A percentile compares a stretch with the other conserved stretches of the same genome.
Evolutionary conservation across 2,113 vertebrate species (phyloP).

Genomic region (Lasiurus borealis): DNA sequence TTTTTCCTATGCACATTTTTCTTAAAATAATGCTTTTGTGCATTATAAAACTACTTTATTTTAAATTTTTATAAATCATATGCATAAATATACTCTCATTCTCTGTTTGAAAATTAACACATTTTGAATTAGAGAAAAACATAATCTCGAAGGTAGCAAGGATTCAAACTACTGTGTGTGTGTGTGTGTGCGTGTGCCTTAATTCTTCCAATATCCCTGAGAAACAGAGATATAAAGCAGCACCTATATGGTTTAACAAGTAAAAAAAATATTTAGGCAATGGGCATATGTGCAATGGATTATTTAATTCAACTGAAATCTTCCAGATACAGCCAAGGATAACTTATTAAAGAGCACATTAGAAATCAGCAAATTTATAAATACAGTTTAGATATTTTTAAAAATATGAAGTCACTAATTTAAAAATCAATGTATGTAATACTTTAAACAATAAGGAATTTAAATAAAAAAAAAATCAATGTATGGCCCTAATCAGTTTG

Average conservation of each 20-base stretch:
- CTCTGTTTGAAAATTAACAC: neutral
- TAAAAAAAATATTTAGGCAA: neutral
- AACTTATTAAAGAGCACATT: neutral
- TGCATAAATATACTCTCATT: neutral
- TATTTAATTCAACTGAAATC: slow-evolving; percentile 12
- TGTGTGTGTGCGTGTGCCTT: neutral
- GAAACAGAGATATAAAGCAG: neutral
- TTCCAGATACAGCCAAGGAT: neutral
- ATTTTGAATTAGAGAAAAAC: slow-evolving; percentile 37
- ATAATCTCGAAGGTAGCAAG: neutral
- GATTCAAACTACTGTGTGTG: neutral
- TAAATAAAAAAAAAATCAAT: too few relatives aligned
- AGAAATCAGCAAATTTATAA: neutral
- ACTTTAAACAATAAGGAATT: too few relatives aligned
- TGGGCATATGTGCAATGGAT: neutral
- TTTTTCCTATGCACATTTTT: neutral
- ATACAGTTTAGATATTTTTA: neutral
- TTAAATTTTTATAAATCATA: slow-evolving; percentile 3
- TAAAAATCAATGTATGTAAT: neutral
- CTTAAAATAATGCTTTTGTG: neutral
- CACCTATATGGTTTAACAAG: neutral
- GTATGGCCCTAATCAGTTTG: too few relatives aligned
- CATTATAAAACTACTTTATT: neutral
- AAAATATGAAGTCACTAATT: neutral
- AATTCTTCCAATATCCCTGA: neutral